Evolutionary conservation across 2,113 vertebrate species (phyloP), one percentile per base, ranked within the genome.

Genomic region (Entelurus aequoreus): DNA sequence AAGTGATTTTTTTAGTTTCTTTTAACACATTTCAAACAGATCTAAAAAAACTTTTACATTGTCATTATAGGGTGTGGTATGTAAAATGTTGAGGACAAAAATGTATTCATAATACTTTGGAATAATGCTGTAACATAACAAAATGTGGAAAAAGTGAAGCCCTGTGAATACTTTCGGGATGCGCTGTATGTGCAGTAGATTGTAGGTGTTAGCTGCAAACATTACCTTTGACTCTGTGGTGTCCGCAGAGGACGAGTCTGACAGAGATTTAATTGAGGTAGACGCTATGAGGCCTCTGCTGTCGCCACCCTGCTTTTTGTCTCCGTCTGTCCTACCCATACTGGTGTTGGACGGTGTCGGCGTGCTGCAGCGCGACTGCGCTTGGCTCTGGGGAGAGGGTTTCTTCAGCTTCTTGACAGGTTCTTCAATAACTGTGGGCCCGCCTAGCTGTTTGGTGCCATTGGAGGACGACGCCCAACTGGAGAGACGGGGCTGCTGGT

Each of bases 371-470:
- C 82, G 84, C 14, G 75, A 75, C 71, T 71, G 84, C 51, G 21
- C 69, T 62, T 83, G 91, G 40, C 72, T 78, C 35, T 88, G 87
- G 0, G 64, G 69, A 1, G 76, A 55, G 0, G 77, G 74, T 74
- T 96, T 95, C 88, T 93, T 94, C 72, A 86, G 82, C 72, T 88
- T 93, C 80, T 84, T 91, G 37, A 88, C 87, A 2, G 86, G 52
- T 4, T 92, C 91, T 4, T 85, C 86, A 0, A 92, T 82, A 36
- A 91, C 8, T 0, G 74, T 51, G 0, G 91, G 91, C 0, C 49
- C 16, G 0, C 70, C 76, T 0, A 75, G 12, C 13, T 83, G 78
- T 57, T 87, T 92, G 1, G 63, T 54, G 16, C 79, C 86, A 0
- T 82, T 85, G 51, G 86, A 75, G 35, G 78, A 77, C 0, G 82